These are phyloP conservation scores for Sebastes iracundus DNA, from an alignment of 2,797 vertebrate genomes.

Conservation along the genomic window DNA sequence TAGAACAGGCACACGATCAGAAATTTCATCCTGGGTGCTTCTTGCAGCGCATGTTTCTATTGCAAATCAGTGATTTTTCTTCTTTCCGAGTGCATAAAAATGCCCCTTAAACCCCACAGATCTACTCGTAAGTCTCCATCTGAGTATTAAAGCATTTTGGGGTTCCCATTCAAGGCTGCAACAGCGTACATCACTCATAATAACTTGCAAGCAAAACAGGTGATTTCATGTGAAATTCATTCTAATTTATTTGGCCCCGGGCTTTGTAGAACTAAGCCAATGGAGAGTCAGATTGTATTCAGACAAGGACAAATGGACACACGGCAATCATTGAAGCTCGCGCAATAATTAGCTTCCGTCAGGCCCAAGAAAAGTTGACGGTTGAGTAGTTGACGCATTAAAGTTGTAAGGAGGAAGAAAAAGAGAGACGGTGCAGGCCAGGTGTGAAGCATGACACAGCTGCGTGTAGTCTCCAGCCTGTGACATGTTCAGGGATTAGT, in stretches of 20 bases:
- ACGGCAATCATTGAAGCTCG: constrained; percentile 63
- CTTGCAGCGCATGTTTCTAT: constrained; percentile 28
- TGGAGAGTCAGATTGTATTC: constrained; percentile 57
- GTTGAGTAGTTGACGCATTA: constrained; percentile 60
- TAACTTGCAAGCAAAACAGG: constrained; percentile 41
- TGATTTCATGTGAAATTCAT: constrained; percentile 52
- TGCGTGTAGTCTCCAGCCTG: constrained; percentile 24
- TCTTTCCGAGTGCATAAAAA: constrained; percentile 11
- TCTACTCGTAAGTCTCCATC: background rate
- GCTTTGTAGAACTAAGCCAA: constrained; percentile 55
- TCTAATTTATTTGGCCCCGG: constrained; percentile 59
- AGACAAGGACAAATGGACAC: constrained; percentile 69
- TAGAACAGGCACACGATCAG: constrained; percentile 48
- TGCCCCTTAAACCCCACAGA: background rate
- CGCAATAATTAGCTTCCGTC: constrained; percentile 78
- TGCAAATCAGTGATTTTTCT: constrained; percentile 26
- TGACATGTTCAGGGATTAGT: constrained; percentile 65
- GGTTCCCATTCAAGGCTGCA: constrained; percentile 29
- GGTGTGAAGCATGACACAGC: constrained; percentile 40
- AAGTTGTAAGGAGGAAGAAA: constrained; percentile 35
- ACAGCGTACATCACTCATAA: constrained; percentile 23
- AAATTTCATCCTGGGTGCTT: constrained; percentile 44
- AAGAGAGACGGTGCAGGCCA: constrained; percentile 14
- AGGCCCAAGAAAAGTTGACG: constrained; percentile 61
- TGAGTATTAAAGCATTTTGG: constrained; percentile 12